A percentile compares a stretch with the other conserved stretches of the same genome.
phyloP scores from a whole-genome alignment of 2,797 vertebrate genomes.

The Aotus griseimembra region DNA sequence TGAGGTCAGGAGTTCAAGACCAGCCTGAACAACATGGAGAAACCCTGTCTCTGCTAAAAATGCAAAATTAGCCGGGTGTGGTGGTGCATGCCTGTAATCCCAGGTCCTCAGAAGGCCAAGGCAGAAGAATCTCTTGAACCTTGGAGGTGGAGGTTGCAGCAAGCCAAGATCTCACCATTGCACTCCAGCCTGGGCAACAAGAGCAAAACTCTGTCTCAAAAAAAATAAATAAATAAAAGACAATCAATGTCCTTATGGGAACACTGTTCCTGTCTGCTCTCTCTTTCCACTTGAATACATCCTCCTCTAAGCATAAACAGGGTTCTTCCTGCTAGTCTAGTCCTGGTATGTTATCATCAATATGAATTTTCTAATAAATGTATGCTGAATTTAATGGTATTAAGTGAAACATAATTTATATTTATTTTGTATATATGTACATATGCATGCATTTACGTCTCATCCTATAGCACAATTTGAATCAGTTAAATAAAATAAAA shows the following conservation, averaged over 20 bases:
- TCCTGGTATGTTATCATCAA: not conserved
- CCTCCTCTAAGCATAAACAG: not conserved
- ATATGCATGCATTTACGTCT: not conserved
- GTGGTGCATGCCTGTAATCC: too few species aligned
- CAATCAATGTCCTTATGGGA: accelerated
- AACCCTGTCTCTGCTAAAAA: too few species aligned
- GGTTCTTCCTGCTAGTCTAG: not conserved
- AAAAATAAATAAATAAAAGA: not conserved
- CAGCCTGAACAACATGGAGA: too few species aligned
- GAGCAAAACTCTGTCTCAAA: too few species aligned
- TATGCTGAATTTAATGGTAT: not conserved
- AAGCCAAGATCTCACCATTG: too few species aligned
- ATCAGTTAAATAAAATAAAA: not conserved
- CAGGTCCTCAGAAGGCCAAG: too few species aligned
- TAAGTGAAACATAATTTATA: not conserved
- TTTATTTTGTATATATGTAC: not conserved
- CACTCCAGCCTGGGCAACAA: too few species aligned
- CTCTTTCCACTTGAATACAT: not conserved
- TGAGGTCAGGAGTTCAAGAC: too few species aligned
- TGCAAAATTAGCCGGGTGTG: too few species aligned
- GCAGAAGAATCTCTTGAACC: too few species aligned
- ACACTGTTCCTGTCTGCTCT: too few species aligned
- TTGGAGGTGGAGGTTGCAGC: too few species aligned
- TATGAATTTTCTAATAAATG: not conserved
- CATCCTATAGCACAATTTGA: not conserved